Conservation (phyloP, 2,113 vertebrate genomes). For the Thryonomys swinderianus region DNA sequence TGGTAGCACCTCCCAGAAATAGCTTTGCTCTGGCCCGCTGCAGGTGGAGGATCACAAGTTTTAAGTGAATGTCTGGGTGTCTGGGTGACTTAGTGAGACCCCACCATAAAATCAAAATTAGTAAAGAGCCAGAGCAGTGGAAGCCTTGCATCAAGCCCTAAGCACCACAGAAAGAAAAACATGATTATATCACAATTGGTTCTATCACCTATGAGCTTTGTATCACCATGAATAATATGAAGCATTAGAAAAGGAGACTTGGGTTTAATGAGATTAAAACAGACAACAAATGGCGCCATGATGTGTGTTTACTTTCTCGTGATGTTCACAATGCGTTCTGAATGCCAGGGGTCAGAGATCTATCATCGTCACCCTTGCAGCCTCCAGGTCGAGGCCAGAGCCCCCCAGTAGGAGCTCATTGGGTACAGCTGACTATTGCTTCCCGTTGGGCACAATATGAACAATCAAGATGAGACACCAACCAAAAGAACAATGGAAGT, state of each 20-base stretch:
- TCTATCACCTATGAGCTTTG: background rate
- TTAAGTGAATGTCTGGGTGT: background rate
- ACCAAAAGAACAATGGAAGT: background rate
- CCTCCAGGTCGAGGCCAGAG: background rate
- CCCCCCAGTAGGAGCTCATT: background rate
- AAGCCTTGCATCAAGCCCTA: background rate
- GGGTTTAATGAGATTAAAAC: background rate
- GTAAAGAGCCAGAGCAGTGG: background rate
- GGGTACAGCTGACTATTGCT: background rate
- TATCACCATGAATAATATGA: background rate
- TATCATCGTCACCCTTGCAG: background rate
- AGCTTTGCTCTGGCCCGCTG: no score
- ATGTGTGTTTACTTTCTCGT: background rate
- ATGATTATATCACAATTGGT: background rate
- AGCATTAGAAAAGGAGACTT: background rate
- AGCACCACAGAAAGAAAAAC: background rate
- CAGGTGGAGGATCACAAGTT: no score
- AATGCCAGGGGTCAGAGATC: background rate
- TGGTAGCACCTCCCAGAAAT: no score
- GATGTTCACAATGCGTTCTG: background rate
- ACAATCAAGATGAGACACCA: background rate
- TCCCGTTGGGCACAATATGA: background rate
- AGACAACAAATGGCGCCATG: background rate
- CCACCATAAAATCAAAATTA: background rate
- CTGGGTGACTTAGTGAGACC: background rate